Conservation (phyloP, 2,888 invertebrate genomes). For the Epicampocera succincta region DNA sequence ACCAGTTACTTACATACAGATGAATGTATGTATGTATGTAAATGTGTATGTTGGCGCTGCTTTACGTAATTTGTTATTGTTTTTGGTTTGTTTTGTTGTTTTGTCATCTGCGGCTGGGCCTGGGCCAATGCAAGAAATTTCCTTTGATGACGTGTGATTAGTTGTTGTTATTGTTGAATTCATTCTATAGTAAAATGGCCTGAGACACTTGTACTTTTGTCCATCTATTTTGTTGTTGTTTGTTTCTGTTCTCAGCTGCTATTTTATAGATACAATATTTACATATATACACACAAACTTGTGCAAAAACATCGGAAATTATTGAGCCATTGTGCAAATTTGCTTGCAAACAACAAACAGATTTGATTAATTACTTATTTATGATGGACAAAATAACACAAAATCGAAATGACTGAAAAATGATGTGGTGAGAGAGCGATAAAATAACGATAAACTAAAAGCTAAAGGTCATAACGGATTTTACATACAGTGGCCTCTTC, state of each 20-base stretch:
- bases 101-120: too few species aligned
- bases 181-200: not conserved
- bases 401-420: constrained; percentile 1
- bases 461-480: constrained; percentile 4
- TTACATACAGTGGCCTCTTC: too few species aligned
- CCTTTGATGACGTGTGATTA: not conserved
- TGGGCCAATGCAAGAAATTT: constrained; percentile 1
- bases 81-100: not conserved
- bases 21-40: too few species aligned
- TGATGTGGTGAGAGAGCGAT: constrained; percentile 8
- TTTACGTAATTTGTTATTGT: too few species aligned
- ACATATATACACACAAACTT: not conserved
- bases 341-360: constrained; percentile 33
- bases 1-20: too few species aligned
- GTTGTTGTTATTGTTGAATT: constrained; percentile 14
- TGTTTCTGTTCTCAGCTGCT: constrained; percentile 1
- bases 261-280: too few species aligned
- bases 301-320: constrained; percentile 22
- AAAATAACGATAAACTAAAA: constrained; percentile 3
- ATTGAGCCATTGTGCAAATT: constrained; percentile 44
- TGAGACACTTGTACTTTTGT: too few species aligned
- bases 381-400: constrained; percentile 13
- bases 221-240: constrained; percentile 26
- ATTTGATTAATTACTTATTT: constrained; percentile 33
- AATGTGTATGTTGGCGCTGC: too few species aligned